These are phyloP conservation scores for Hyperopisus bebe DNA, from an alignment of 2,113 vertebrate species.

Conservation along the genomic window DNA sequence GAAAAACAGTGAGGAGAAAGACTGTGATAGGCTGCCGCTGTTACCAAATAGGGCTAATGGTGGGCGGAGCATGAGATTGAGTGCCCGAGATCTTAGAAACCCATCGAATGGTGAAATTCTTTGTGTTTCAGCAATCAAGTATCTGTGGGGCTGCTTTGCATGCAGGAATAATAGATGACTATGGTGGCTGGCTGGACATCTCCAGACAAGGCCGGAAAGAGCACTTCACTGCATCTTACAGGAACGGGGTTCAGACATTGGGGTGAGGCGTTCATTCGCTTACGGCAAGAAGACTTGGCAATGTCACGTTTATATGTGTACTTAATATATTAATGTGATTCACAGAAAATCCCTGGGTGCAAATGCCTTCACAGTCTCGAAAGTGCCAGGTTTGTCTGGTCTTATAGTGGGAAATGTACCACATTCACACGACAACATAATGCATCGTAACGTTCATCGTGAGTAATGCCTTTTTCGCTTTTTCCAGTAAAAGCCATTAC, in stretches of 20 bases:
- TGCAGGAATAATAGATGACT: conserved; percentile 85
- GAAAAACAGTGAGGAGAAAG: neutral
- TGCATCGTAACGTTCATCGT: conserved; percentile 2
- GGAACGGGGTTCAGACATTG: conserved; percentile 82
- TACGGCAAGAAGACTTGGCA: neutral
- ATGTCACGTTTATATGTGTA: neutral
- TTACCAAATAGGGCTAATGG: neutral
- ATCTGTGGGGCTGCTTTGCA: conserved; percentile 88
- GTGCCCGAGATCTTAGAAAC: neutral
- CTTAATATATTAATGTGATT: conserved; percentile 24
- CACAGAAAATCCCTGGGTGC: conserved; percentile 87
- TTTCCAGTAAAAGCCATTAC: conserved; percentile 78
- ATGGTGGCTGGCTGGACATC: conserved; percentile 94
- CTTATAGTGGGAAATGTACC: neutral
- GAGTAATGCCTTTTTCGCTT: conserved; percentile 20
- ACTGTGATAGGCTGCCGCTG: neutral
- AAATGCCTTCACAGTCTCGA: conserved; percentile 88
- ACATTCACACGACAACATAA: neutral
- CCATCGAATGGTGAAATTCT: neutral
- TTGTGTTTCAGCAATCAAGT: conserved; percentile 80
- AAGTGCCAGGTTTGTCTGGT: conserved; percentile 76
- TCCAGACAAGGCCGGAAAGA: conserved; percentile 85
- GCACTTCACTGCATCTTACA: conserved; percentile 83
- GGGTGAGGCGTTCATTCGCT: conserved; percentile 66
- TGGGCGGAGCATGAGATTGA: neutral